phyloP scores from a whole-genome alignment of 1,140 invertebrate genomes.

The Stenopsyche tienmushanensis region DNA sequence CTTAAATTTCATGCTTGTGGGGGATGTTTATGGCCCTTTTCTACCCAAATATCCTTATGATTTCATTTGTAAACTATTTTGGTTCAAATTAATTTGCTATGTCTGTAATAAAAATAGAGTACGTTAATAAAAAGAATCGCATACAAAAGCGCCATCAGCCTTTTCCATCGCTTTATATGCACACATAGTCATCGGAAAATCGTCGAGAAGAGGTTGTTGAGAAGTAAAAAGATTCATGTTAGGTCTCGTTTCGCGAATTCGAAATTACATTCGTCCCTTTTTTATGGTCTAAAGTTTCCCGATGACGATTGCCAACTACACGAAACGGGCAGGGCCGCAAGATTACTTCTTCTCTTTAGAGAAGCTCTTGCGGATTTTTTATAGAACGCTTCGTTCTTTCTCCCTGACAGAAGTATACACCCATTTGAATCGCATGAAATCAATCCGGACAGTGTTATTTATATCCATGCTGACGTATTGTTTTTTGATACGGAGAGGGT shows the following conservation, averaged over 20 bases:
- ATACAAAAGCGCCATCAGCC: no score
- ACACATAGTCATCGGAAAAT: no score
- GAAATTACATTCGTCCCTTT: slow-evolving; percentile 28
- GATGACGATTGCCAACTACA: slow-evolving; percentile 34
- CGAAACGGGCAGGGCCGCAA: slow-evolving; percentile 37
- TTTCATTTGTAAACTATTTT: neutral
- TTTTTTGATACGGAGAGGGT: slow-evolving; percentile 36
- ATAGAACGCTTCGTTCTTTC: slow-evolving; percentile 14
- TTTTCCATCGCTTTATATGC: no score
- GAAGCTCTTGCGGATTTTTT: slow-evolving; percentile 12
- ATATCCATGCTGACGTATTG: slow-evolving; percentile 39
- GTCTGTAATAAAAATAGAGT: no score
- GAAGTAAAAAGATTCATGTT: slow-evolving; percentile 11
- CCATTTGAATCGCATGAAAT: slow-evolving; percentile 35
- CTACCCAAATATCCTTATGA: no score
- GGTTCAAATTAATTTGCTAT: no score
- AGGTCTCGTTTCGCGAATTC: slow-evolving; percentile 11
- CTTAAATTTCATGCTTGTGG: no score
- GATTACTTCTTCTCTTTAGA: slow-evolving; percentile 21
- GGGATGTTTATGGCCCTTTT: no score
- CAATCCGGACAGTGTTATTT: slow-evolving; percentile 38
- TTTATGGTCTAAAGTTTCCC: slow-evolving; percentile 21
- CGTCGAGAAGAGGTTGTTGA: neutral
- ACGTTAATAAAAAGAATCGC: no score
- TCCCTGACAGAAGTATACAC: slow-evolving; percentile 2